Conservation (phyloP, 1,140 invertebrate species). For the Megalonaias nervosa region DNA sequence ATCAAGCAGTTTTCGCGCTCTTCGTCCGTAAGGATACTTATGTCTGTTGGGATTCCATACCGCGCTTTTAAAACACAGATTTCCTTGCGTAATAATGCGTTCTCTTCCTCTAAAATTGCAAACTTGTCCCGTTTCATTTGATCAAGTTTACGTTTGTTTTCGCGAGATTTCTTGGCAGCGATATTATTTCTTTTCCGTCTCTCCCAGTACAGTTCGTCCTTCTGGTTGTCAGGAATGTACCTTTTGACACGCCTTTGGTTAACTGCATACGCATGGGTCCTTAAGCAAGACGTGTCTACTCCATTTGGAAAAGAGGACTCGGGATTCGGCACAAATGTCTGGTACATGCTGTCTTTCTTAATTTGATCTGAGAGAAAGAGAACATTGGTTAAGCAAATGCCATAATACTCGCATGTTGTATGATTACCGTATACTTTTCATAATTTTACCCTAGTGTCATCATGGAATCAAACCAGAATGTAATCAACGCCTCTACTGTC, state of each 20-base stretch:
- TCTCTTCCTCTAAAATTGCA: slow-evolving; percentile 25
- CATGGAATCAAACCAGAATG: too few relatives aligned
- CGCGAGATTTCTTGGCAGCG: slow-evolving; percentile 43
- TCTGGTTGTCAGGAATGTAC: slow-evolving; percentile 91
- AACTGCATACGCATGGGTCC: too few relatives aligned
- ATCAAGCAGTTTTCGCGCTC: slow-evolving; percentile 10
- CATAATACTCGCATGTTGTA: too few relatives aligned
- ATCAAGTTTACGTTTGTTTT: slow-evolving; percentile 29
- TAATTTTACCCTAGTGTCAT: too few relatives aligned
- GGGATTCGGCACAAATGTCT: too few relatives aligned
- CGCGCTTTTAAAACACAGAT: slow-evolving; percentile 11
- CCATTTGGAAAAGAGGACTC: too few relatives aligned
- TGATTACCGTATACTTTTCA: too few relatives aligned
- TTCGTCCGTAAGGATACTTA: slow-evolving; percentile 6
- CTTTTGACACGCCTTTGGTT: slow-evolving; percentile 35
- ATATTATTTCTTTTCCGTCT: slow-evolving; percentile 93
- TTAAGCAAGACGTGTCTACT: too few relatives aligned
- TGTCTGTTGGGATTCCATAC: slow-evolving; percentile 16
- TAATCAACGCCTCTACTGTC: too few relatives aligned
- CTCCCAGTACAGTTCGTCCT: slow-evolving; percentile 98
- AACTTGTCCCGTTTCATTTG: slow-evolving; percentile 3
- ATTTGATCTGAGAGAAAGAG: too few relatives aligned
- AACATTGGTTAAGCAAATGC: too few relatives aligned
- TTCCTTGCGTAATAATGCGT: slow-evolving; percentile 27
- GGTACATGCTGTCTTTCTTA: too few relatives aligned